Percentiles rank a stretch among this genome's conserved stretches.
These are phyloP conservation scores for Dermatemys mawii DNA, from an alignment of 2,113 vertebrate species.

Conservation along the genomic window DNA sequence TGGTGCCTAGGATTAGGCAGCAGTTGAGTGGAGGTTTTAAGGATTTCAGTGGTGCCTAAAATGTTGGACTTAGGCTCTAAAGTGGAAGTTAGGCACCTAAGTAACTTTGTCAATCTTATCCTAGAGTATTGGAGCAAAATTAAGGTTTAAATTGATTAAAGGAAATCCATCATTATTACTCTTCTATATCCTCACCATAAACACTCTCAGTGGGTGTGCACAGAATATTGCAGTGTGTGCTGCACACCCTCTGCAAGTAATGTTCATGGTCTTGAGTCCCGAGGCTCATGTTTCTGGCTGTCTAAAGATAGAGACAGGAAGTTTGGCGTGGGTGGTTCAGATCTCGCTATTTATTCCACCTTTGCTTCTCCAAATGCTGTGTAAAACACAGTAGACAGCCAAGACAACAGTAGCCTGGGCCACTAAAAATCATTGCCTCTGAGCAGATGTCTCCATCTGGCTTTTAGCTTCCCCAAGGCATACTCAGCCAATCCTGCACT, in stretches of 20 bases:
- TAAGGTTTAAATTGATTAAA: not conserved
- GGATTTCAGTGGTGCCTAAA: not conserved
- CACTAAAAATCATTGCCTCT: not conserved
- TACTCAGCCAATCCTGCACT: not conserved
- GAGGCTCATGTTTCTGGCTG: not conserved
- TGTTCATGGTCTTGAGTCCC: not conserved
- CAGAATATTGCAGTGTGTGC: not conserved
- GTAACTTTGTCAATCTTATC: not conserved
- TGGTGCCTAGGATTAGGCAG: not conserved
- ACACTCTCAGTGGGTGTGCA: too few species aligned
- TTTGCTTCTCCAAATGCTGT: not conserved
- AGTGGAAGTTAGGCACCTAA: not conserved
- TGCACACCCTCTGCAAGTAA: not conserved
- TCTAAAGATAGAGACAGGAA: not conserved
- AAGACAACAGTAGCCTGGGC: not conserved
- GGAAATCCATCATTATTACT: not conserved
- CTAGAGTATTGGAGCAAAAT: not conserved
- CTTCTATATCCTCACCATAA: not conserved
- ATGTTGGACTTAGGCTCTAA: not conserved
- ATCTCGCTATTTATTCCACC: not conserved
- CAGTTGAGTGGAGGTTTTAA: not conserved
- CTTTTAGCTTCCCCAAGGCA: not conserved
- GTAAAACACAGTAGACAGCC: constrained; percentile 3
- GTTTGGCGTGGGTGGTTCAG: not conserved
- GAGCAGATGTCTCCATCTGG: not conserved